Conservation (phyloP, 2,113 vertebrate genomes). For the Limanda limanda region DNA sequence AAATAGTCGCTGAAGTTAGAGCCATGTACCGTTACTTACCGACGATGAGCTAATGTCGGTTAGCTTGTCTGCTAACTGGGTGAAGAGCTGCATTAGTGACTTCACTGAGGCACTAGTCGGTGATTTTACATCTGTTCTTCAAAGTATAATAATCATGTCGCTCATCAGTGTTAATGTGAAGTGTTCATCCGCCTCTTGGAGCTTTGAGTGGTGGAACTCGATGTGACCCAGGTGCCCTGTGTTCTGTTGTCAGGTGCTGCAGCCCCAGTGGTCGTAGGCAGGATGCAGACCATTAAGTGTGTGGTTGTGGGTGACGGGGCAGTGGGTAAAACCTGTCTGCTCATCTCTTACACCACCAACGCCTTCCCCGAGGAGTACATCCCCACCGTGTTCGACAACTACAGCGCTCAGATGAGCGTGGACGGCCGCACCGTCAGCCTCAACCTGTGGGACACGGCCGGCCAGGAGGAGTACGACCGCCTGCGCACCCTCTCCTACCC, state of each 20-base stretch:
- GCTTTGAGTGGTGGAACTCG: neutral
- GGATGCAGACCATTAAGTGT: constrained; percentile 97
- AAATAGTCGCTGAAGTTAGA: neutral
- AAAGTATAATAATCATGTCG: neutral
- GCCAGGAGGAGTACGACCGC: constrained; percentile 94
- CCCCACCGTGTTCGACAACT: constrained; percentile 96
- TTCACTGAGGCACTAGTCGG: neutral
- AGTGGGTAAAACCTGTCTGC: constrained; percentile 95
- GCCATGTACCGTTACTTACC: constrained; percentile 30
- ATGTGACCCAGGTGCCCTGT: constrained; percentile 41
- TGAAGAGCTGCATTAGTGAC: constrained; percentile 1
- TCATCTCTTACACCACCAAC: constrained; percentile 95
- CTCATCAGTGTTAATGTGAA: neutral
- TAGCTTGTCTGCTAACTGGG: constrained; percentile 60
- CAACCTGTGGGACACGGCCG: constrained; percentile 96
- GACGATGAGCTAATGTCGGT: constrained; percentile 49
- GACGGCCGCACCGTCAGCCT: constrained; percentile 94
- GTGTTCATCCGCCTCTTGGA: neutral
- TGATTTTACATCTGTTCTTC: fast-evolving
- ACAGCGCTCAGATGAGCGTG: constrained; percentile 94
- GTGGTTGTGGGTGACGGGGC: constrained; percentile 95
- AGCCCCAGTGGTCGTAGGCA: constrained; percentile 84
- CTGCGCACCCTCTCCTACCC: constrained; percentile 93
- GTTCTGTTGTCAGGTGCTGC: constrained; percentile 76
- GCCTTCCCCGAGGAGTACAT: constrained; percentile 96